Evolutionary conservation across 2,888 invertebrate species (phyloP).

Genomic region (Teinopalpus imperialis): DNA sequence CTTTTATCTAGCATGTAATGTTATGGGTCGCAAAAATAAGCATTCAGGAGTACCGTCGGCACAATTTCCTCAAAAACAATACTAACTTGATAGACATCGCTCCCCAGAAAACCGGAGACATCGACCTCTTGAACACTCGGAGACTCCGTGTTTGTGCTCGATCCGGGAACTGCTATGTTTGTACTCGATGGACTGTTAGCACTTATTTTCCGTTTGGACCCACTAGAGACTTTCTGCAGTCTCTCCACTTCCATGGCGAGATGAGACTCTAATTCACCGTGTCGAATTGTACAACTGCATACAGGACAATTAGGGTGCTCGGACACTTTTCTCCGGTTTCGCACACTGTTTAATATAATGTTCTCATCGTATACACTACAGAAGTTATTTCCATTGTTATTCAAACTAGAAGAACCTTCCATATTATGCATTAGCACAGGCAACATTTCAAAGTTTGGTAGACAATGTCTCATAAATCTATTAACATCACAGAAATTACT

Average conservation of each 20-base stretch:
- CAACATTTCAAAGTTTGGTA: constrained; percentile 63
- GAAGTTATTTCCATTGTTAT: constrained; percentile 37
- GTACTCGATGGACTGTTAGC: constrained; percentile 45
- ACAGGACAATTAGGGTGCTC: constrained; percentile 93
- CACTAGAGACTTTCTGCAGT: constrained; percentile 58
- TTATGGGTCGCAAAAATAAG: too few relatives aligned
- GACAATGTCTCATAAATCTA: constrained; percentile 61
- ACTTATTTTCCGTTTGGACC: constrained; percentile 64
- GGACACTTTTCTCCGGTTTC: constrained; percentile 82
- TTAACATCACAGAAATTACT: constrained; percentile 57
- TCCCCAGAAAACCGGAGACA: constrained; percentile 65
- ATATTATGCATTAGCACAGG: constrained; percentile 72
- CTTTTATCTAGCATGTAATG: too few relatives aligned
- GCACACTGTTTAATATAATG: constrained; percentile 70
- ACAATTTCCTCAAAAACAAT: too few relatives aligned
- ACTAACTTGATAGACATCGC: constrained; percentile 73
- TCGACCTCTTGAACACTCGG: constrained; percentile 58
- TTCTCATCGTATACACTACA: constrained; percentile 60
- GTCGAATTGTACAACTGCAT: constrained; percentile 91
- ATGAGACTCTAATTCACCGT: constrained; percentile 92
- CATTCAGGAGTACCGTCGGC: too few relatives aligned
- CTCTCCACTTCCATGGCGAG: constrained; percentile 87
- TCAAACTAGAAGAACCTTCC: constrained; percentile 66
- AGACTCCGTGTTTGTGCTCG: constrained; percentile 49
- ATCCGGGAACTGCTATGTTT: constrained; percentile 49